Percentiles rank a stretch among this genome's conserved stretches.
phyloP scores from a whole-genome alignment of 2,797 vertebrate species.

The Hydrolagus colliei region DNA sequence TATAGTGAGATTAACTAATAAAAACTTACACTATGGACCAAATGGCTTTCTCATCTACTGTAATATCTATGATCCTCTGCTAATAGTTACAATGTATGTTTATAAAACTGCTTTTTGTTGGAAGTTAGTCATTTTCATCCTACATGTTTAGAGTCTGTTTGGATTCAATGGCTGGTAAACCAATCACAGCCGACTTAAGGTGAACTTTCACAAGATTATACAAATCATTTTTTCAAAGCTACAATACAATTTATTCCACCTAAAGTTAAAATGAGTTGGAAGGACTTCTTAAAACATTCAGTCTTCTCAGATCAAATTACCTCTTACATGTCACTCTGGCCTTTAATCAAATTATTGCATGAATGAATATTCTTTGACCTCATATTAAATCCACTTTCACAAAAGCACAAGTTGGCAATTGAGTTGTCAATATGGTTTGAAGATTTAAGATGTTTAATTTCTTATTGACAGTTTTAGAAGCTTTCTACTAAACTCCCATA shows the following conservation, averaged over 20 bases:
- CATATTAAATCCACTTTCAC: conserved; percentile 18
- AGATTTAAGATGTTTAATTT: neutral
- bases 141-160: no score
- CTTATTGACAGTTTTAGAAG: conserved; percentile 1
- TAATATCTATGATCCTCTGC: no score
- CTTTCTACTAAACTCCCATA: neutral
- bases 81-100: no score
- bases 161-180: neutral
- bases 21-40: no score
- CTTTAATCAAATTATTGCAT: conserved; percentile 3
- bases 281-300: neutral
- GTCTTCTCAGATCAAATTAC: neutral
- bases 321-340: neutral
- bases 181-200: neutral
- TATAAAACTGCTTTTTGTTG: no score
- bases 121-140: no score
- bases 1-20: no score
- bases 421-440: neutral
- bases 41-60: no score
- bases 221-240: neutral
- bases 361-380: neutral
- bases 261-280: neutral
- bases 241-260: neutral
- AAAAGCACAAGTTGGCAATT: conserved; percentile 4
- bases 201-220: neutral